Evolutionary conservation across 2,888 invertebrate species (phyloP).

Genomic region (Microctonus hyperodae): DNA sequence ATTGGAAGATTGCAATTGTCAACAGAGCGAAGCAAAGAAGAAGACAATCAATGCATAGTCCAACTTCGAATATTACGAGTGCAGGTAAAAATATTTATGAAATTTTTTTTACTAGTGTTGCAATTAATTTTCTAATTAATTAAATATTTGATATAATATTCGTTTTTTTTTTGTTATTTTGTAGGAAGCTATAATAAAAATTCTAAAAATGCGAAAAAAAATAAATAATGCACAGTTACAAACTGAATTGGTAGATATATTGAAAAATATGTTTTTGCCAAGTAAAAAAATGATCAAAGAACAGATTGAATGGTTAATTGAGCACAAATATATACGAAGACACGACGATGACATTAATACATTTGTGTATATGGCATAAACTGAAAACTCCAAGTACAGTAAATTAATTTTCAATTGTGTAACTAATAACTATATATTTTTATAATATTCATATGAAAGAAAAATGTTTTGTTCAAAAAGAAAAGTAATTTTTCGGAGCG

Average conservation of each 20-base stretch:
- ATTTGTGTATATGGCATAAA: constrained; percentile 96
- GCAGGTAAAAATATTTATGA: constrained; percentile 63
- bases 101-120: background rate
- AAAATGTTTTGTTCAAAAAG: background rate
- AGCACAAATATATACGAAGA: constrained; percentile 96
- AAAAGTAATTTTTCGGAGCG: background rate
- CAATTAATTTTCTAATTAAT: constrained; percentile 2
- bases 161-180: constrained; percentile 18
- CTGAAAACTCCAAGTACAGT: constrained; percentile 39
- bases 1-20: constrained; percentile 95
- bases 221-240: constrained; percentile 94
- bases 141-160: background rate
- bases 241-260: constrained; percentile 95
- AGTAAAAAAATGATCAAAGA: constrained; percentile 99
- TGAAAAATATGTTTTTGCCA: constrained; percentile 99
- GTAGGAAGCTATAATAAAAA: constrained; percentile 98
- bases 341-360: constrained; percentile 98
- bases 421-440: constrained; percentile 58
- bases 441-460: constrained; percentile 44
- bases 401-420: constrained; percentile 40
- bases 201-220: constrained; percentile 96
- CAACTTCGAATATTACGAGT: constrained; percentile 92
- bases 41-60: constrained; percentile 98
- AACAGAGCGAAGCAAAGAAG: constrained; percentile 93
- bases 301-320: constrained; percentile 99